A percentile compares a stretch with the other conserved stretches of the same genome.
Evolutionary conservation across 64 coral and sea anemone species (phyloP).

Genomic region (Anthopleura sola): DNA sequence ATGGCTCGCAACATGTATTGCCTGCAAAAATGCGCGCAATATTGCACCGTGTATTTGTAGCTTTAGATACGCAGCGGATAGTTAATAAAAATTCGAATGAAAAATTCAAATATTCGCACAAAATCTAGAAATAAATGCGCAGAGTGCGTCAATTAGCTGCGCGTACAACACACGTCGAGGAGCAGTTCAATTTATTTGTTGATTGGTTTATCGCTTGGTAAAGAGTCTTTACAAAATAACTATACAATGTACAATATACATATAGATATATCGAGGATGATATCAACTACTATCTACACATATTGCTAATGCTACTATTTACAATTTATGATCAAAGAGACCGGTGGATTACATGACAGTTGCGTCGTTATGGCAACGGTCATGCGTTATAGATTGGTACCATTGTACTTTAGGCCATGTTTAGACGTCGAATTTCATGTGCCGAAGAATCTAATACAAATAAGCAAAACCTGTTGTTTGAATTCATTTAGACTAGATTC

Average conservation of each 20-base stretch:
- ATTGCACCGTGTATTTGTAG: too few relatives aligned
- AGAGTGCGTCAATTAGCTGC: not conserved
- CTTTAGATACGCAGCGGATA: too few relatives aligned
- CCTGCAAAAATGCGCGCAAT: too few relatives aligned
- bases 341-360: not conserved
- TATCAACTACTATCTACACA: not conserved
- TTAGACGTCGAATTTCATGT: too few relatives aligned
- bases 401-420: too few relatives aligned
- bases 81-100: too few relatives aligned
- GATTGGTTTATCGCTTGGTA: not conserved
- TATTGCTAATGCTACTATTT: not conserved
- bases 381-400: not conserved
- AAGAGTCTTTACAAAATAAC: not conserved
- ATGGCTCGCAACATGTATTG: too few relatives aligned
- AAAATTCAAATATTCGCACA: too few relatives aligned
- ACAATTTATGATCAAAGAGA: not conserved
- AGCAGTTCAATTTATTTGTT: not conserved
- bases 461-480: too few relatives aligned
- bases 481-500: too few relatives aligned
- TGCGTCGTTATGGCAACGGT: not conserved
- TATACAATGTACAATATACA: slow-evolving; percentile 3
- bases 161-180: not conserved
- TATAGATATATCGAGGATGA: not conserved
- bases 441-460: too few relatives aligned
- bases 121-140: too few relatives aligned